Evolutionary conservation across 1,140 invertebrate species (phyloP).

Genomic region (Penaeus japonicus): DNA sequence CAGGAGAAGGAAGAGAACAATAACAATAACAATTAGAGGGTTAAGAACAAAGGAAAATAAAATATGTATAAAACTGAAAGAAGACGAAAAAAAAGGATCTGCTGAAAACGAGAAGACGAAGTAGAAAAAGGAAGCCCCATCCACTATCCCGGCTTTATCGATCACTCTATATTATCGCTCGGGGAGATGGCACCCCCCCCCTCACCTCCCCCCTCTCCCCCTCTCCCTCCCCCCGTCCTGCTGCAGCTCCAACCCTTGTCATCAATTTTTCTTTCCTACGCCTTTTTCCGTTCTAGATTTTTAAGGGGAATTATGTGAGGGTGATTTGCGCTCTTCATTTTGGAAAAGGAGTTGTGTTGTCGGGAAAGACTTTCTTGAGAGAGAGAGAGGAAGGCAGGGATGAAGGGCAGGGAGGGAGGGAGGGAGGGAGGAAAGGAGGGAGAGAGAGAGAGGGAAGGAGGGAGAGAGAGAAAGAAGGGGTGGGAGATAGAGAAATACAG

Average conservation of each 20-base stretch:
- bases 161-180: too few relatives aligned
- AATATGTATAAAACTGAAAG: background rate
- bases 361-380: background rate
- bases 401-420: background rate
- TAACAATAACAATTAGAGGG: background rate
- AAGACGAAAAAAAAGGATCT: background rate
- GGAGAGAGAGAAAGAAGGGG: background rate
- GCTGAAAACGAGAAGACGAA: background rate
- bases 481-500: background rate
- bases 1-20: background rate
- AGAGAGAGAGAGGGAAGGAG: background rate
- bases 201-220: background rate
- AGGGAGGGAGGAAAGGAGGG: too few relatives aligned
- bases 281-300: background rate
- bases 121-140: background rate
- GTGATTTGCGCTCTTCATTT: too few relatives aligned
- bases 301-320: too few relatives aligned
- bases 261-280: background rate
- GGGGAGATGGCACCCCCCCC: background rate
- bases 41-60: too few relatives aligned
- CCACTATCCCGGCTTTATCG: too few relatives aligned
- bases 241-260: background rate
- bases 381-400: conserved; percentile 17
- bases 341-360: too few relatives aligned
- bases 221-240: background rate